Evolutionary conservation across 2,888 invertebrate genomes (phyloP).

Genomic region (Rotaria macrura): DNA sequence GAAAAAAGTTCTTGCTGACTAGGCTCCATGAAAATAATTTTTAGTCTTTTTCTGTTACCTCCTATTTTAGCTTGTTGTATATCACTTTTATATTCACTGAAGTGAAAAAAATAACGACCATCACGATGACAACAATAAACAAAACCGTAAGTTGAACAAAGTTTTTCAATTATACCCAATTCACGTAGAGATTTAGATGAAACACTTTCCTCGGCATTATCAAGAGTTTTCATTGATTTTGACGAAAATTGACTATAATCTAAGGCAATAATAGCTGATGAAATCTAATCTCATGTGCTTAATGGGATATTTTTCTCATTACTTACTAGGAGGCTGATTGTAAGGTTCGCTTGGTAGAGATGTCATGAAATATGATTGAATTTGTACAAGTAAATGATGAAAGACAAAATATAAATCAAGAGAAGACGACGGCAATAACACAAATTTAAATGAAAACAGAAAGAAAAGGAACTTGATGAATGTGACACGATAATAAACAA

Average conservation of each 20-base stretch:
- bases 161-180: conserved; percentile 26
- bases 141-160: conserved; percentile 25
- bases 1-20: neutral
- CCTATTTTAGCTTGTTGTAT: conserved; percentile 18
- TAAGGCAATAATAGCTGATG: neutral
- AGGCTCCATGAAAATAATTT: too few relatives aligned
- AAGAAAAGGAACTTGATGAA: too few relatives aligned
- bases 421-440: too few relatives aligned
- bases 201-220: neutral
- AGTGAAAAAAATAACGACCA: conserved; percentile 23
- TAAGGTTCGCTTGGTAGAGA: neutral
- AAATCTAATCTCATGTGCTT: too few relatives aligned
- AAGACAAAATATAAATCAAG: neutral
- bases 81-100: conserved; percentile 18
- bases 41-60: too few relatives aligned
- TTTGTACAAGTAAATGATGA: neutral
- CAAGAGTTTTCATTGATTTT: neutral
- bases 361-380: neutral
- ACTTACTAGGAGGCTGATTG: neutral
- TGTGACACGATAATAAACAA: too few relatives aligned
- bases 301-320: neutral
- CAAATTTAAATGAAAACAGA: too few relatives aligned
- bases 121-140: conserved; percentile 26
- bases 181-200: neutral
- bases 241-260: neutral